These are phyloP conservation scores for Stylophora pistillata DNA, from an alignment of 64 coral and sea anemone species.

Conservation along the genomic window DNA sequence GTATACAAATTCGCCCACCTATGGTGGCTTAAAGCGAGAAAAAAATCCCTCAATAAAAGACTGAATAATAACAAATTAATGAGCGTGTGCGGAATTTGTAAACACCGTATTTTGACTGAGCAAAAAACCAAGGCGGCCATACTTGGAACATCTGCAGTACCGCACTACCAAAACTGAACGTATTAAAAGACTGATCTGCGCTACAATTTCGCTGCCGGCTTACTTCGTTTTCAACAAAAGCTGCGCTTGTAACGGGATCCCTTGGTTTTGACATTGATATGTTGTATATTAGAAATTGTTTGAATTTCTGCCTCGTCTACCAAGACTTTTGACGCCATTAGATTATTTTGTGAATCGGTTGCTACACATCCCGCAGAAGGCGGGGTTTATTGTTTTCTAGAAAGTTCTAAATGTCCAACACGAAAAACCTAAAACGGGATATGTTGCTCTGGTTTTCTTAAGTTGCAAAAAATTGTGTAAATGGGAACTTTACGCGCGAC, in stretches of 20 bases:
- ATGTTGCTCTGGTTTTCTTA: background rate
- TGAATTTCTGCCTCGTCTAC: constrained; percentile 74
- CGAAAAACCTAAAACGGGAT: background rate
- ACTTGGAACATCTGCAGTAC: constrained; percentile 79
- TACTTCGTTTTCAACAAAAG: constrained; percentile 30
- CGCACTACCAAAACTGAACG: constrained; percentile 56
- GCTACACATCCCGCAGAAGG: constrained; percentile 54
- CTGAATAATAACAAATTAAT: constrained; percentile 88
- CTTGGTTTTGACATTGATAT: constrained; percentile 92
- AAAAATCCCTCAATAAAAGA: constrained; percentile 50
- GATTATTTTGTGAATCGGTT: constrained; percentile 85
- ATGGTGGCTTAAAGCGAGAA: constrained; percentile 36
- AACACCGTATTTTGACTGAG: constrained; percentile 80
- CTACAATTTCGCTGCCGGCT: constrained; percentile 33
- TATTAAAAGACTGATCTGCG: constrained; percentile 17
- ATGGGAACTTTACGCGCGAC: background rate
- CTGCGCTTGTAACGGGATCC: constrained; percentile 53
- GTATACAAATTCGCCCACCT: constrained; percentile 55
- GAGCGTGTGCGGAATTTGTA: constrained; percentile 83
- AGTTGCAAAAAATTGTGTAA: background rate
- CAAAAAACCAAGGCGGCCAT: constrained; percentile 76
- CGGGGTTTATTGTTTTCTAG: constrained; percentile 60
- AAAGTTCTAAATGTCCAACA: constrained; percentile 47
- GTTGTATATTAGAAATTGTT: constrained; percentile 97
- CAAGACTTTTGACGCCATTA: constrained; percentile 82